These are phyloP conservation scores for Venustoraphidia nigricollis DNA, from an alignment of 2,888 invertebrate species.

Conservation along the genomic window DNA sequence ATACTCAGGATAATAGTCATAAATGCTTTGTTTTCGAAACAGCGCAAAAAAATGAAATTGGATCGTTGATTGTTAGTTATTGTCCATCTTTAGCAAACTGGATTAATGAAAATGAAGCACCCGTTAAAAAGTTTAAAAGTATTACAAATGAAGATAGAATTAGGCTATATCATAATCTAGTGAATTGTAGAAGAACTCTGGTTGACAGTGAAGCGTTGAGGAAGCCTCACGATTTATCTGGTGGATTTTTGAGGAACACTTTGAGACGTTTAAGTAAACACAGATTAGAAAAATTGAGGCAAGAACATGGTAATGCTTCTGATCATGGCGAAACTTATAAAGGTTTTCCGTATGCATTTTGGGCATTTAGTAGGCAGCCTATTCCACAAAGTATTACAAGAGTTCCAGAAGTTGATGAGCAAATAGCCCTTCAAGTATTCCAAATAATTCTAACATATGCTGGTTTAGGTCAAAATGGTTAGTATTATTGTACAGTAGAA, in stretches of 20 bases:
- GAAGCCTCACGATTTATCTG: slow-evolving; percentile 68
- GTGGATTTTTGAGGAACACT: slow-evolving; percentile 80
- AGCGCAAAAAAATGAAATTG: slow-evolving; percentile 77
- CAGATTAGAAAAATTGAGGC: slow-evolving; percentile 59
- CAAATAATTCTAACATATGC: slow-evolving; percentile 80
- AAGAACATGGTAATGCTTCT: slow-evolving; percentile 43
- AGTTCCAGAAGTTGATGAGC: slow-evolving; percentile 74
- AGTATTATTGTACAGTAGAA: slow-evolving; percentile 12
- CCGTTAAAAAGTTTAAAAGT: slow-evolving; percentile 39
- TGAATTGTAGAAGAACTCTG: slow-evolving; percentile 65
- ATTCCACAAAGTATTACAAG: slow-evolving; percentile 71
- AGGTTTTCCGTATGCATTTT: slow-evolving; percentile 72
- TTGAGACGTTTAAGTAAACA: slow-evolving; percentile 72
- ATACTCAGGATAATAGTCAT: slow-evolving; percentile 46
- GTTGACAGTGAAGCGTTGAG: slow-evolving; percentile 70
- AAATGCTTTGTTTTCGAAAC: slow-evolving; percentile 92
- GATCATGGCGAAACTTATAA: slow-evolving; percentile 74
- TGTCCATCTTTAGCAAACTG: slow-evolving; percentile 72
- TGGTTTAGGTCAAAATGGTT: slow-evolving; percentile 57
- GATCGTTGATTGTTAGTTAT: slow-evolving; percentile 82
- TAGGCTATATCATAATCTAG: slow-evolving; percentile 73
- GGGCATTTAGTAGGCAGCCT: slow-evolving; percentile 75
- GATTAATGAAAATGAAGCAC: slow-evolving; percentile 58
- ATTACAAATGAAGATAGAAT: slow-evolving; percentile 82
- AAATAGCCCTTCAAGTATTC: slow-evolving; percentile 75